Conservation (phyloP, 2,888 invertebrate species). For the Lepidonotus clava region DNA sequence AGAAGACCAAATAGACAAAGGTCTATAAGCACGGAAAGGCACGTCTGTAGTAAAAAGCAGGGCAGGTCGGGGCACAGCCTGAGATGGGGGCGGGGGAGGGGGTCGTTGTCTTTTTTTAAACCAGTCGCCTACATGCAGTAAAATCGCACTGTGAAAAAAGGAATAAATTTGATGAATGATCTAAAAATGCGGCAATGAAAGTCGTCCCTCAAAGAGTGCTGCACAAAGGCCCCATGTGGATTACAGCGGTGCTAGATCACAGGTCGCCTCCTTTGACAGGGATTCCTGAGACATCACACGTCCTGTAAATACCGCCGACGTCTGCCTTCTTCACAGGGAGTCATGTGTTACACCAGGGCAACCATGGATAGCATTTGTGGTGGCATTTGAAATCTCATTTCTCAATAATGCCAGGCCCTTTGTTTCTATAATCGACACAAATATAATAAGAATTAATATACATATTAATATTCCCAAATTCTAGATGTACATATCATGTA, state of each 20-base stretch:
- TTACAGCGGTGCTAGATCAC: background rate
- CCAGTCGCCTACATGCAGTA: background rate
- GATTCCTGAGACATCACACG: background rate
- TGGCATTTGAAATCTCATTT: no score
- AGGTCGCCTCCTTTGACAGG: background rate
- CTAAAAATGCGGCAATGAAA: background rate
- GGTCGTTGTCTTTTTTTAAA: background rate
- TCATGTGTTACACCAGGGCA: no score
- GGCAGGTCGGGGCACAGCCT: no score
- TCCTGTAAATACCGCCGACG: no score
- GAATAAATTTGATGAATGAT: background rate
- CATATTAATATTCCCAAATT: no score
- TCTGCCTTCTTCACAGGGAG: no score
- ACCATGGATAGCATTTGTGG: no score
- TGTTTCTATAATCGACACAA: no score
- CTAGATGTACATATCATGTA: no score
- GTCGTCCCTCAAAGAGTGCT: background rate
- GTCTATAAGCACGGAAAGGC: slow-evolving; percentile 24
- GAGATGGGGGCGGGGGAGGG: background rate
- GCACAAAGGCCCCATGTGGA: background rate
- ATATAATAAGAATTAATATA: no score
- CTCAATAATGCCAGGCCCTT: no score
- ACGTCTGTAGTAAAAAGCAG: background rate
- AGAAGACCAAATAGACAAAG: slow-evolving; percentile 25
- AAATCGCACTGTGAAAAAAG: background rate